phyloP scores from a whole-genome alignment of 2,113 vertebrate species.

The Lycocorax pyrrhopterus region DNA sequence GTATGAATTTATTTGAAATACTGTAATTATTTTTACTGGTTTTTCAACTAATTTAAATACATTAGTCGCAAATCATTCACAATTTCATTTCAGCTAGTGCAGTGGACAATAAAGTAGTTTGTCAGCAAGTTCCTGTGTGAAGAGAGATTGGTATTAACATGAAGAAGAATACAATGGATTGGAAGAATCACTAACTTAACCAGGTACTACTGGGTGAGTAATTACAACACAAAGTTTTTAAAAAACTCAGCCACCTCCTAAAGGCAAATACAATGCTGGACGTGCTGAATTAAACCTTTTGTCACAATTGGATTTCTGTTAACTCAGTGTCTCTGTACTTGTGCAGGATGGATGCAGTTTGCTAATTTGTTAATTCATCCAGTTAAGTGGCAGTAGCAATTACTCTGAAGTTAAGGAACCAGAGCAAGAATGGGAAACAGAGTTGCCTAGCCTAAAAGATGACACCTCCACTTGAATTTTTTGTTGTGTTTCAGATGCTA shows the following conservation, averaged over 20 bases:
- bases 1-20: not conserved
- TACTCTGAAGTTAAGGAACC: not conserved
- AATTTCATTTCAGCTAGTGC: not conserved
- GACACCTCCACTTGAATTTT: not conserved
- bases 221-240: not conserved
- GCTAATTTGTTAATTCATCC: not conserved
- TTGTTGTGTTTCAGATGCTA: not conserved
- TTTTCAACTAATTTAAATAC: not conserved
- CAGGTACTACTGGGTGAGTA: not conserved
- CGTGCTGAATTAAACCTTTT: not conserved
- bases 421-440: not conserved
- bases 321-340: not conserved
- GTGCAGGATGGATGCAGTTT: not conserved
- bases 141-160: not conserved
- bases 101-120: not conserved
- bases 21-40: not conserved
- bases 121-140: not conserved
- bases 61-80: not conserved
- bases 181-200: not conserved
- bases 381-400: not conserved
- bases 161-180: not conserved
- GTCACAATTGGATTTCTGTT: not conserved
- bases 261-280: not conserved
- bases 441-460: not conserved
- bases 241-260: not conserved